Evolutionary conservation across 2,888 invertebrate species (phyloP).

Genomic region (Tuta absoluta): DNA sequence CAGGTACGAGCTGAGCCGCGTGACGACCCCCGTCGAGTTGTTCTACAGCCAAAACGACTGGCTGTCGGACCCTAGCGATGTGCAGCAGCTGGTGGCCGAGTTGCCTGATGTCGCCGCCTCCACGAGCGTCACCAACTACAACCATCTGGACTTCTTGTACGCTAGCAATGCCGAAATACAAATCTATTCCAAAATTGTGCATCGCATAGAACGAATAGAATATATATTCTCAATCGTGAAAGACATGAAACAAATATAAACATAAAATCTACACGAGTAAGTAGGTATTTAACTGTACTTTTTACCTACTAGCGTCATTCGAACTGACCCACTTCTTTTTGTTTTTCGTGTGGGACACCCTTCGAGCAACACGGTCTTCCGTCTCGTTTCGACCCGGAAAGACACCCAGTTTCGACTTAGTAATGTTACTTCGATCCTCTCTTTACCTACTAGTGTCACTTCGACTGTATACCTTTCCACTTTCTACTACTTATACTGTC

Average conservation of each 20-base stretch:
- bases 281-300: too few relatives aligned
- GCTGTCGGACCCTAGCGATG: slow-evolving; percentile 77
- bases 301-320: too few relatives aligned
- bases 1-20: slow-evolving; percentile 54
- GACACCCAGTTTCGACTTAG: too few relatives aligned
- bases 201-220: slow-evolving; percentile 37
- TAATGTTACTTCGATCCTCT: too few relatives aligned
- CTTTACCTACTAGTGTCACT: too few relatives aligned
- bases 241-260: background rate
- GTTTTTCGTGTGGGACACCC: too few relatives aligned
- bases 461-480: too few relatives aligned
- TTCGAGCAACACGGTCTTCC: too few relatives aligned
- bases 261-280: too few relatives aligned
- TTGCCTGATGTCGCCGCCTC: slow-evolving; percentile 77
- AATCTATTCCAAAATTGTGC: slow-evolving; percentile 73
- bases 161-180: slow-evolving; percentile 77
- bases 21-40: slow-evolving; percentile 55
- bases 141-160: slow-evolving; percentile 85
- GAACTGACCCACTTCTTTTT: too few relatives aligned
- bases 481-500: too few relatives aligned
- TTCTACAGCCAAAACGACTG: slow-evolving; percentile 63
- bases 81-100: slow-evolving; percentile 55
- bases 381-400: too few relatives aligned
- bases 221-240: background rate
- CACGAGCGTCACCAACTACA: slow-evolving; percentile 78